Evolutionary conservation across 2,888 invertebrate species (phyloP).

Genomic region (Falcaria lacertinaria): DNA sequence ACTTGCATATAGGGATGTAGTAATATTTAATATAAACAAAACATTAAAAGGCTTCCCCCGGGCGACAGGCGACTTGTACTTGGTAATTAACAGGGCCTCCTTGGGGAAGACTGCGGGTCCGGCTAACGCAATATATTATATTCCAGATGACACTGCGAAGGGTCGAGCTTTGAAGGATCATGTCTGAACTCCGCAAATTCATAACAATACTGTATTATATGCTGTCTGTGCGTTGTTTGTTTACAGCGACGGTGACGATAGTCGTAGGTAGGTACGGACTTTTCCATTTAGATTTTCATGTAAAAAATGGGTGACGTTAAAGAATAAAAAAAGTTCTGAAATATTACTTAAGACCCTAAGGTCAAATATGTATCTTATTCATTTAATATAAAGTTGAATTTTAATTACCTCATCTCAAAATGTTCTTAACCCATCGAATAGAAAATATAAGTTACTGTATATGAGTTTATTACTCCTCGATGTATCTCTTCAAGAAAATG

Average conservation of each 20-base stretch:
- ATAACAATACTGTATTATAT: slow-evolving; percentile 7
- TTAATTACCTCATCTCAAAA: too few species aligned
- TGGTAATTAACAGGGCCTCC: slow-evolving; percentile 82
- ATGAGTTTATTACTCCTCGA: too few species aligned
- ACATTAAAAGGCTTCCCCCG: slow-evolving; percentile 59
- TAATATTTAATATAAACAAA: slow-evolving; percentile 33
- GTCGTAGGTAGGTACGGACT: too few species aligned
- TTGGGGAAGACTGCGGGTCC: slow-evolving; percentile 65
- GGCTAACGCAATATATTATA: slow-evolving; percentile 72
- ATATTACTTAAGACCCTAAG: too few species aligned
- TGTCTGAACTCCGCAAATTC: slow-evolving; percentile 49
- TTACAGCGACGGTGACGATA: neutral
- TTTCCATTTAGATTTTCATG: too few species aligned
- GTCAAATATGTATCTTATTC: too few species aligned
- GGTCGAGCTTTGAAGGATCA: slow-evolving; percentile 68
- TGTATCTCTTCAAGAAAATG: neutral
- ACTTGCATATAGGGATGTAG: slow-evolving; percentile 6
- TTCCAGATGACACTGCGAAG: slow-evolving; percentile 66
- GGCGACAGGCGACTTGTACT: slow-evolving; percentile 75
- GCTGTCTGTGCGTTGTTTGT: neutral
- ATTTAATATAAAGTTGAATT: too few species aligned
- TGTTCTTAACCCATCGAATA: too few species aligned
- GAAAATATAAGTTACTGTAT: too few species aligned
- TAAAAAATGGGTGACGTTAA: too few species aligned
- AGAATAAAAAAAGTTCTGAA: too few species aligned